Conservation (phyloP, 2,888 invertebrate genomes). For the Dasypolia templi region DNA sequence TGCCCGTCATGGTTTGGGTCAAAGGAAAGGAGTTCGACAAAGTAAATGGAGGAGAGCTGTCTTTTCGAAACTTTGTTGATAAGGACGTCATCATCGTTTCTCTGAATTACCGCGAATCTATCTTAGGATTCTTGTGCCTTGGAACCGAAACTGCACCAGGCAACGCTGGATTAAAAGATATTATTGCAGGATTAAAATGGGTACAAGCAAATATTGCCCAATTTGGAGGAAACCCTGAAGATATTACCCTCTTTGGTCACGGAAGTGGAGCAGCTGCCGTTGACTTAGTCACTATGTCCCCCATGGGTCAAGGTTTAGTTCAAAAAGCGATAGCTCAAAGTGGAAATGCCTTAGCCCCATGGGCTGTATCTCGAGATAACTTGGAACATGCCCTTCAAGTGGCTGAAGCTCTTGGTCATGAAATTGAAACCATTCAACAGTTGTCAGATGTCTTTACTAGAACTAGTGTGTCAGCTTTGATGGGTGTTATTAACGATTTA, state of each 20-base stretch:
- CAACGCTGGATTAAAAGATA: conserved; percentile 96
- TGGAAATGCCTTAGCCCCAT: conserved; percentile 84
- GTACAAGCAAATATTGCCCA: conserved; percentile 92
- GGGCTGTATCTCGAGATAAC: conserved; percentile 86
- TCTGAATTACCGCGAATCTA: conserved; percentile 93
- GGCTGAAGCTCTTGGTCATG: conserved; percentile 83
- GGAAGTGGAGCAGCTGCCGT: conserved; percentile 93
- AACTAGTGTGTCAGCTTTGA: conserved; percentile 79
- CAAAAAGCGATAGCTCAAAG: conserved; percentile 85
- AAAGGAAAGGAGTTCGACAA: conserved; percentile 83
- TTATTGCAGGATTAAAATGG: conserved; percentile 94
- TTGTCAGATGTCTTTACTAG: conserved; percentile 79
- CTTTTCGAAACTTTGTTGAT: conserved; percentile 92
- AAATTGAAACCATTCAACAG: conserved; percentile 72
- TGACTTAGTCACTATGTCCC: conserved; percentile 84
- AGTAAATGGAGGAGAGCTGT: conserved; percentile 73
- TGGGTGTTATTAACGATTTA: conserved; percentile 83
- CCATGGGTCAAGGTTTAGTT: conserved; percentile 78
- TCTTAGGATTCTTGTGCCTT: conserved; percentile 93
- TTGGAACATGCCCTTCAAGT: conserved; percentile 80
- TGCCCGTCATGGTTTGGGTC: conserved; percentile 87
- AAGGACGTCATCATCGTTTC: conserved; percentile 93
- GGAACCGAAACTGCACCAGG: conserved; percentile 92
- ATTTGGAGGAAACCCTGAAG: conserved; percentile 95
- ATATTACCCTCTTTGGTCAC: conserved; percentile 95